A percentile compares a stretch with the other conserved stretches of the same genome.
Evolutionary conservation across 2,113 vertebrate species (phyloP).

Genomic region (Sarotherodon lohbergeri): DNA sequence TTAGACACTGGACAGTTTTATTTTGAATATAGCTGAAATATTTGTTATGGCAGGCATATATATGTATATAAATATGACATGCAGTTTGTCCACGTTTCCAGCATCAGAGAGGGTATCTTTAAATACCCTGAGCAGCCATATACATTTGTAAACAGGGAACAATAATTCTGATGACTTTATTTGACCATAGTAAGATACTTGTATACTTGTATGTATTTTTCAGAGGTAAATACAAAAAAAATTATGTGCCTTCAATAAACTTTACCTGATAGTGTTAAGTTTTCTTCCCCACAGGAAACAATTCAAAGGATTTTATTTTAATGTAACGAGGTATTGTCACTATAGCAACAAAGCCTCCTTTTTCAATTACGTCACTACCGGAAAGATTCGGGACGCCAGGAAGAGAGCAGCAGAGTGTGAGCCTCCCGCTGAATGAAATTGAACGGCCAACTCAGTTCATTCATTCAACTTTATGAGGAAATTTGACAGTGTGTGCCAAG

Average conservation of each 20-base stretch:
- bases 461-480: background rate
- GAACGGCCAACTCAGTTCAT: conserved; percentile 22
- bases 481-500: background rate
- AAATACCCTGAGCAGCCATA: background rate
- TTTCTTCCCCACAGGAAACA: background rate
- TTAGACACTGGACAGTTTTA: background rate
- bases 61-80: background rate
- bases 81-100: background rate
- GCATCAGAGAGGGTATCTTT: background rate
- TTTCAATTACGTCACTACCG: conserved; percentile 54
- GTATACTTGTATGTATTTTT: background rate
- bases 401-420: conserved; percentile 7
- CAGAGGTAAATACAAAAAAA: background rate
- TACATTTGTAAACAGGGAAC: background rate
- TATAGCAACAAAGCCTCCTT: conserved; percentile 27
- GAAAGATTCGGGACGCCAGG: conserved; percentile 9
- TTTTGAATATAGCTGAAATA: background rate
- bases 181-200: background rate
- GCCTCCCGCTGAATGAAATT: conserved; percentile 42
- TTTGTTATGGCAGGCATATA: background rate
- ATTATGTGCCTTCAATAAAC: background rate
- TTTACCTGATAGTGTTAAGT: background rate
- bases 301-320: background rate
- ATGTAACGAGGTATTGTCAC: background rate
- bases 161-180: background rate